Percentiles rank a stretch among this genome's conserved stretches.
Conservation (phyloP, 2,797 vertebrate genomes). For the Gobio occitaniae region DNA sequence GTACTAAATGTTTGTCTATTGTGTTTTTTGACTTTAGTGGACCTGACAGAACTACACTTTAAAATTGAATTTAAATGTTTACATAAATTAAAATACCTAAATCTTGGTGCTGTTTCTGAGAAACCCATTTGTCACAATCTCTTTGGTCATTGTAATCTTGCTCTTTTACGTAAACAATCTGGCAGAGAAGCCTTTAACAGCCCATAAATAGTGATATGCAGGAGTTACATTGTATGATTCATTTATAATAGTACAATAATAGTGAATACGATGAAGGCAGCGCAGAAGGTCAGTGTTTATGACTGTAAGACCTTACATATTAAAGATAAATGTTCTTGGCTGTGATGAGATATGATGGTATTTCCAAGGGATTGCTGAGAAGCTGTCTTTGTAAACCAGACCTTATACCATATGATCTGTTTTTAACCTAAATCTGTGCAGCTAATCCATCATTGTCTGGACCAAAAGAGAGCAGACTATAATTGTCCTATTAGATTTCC, state of each 20-base stretch:
- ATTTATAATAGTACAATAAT: conserved; percentile 14
- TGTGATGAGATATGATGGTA: neutral
- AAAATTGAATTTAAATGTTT: neutral
- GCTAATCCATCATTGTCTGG: neutral
- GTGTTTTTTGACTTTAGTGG: too few relatives aligned
- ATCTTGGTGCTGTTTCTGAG: neutral
- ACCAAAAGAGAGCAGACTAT: neutral
- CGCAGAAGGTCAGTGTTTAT: conserved; percentile 15
- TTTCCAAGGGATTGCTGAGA: neutral
- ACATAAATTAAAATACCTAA: neutral
- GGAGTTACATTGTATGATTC: neutral
- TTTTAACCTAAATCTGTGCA: conserved; percentile 8
- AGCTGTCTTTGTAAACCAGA: neutral
- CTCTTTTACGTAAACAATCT: conserved; percentile 6
- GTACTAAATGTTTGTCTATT: too few relatives aligned
- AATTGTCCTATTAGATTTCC: neutral
- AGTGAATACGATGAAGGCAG: neutral
- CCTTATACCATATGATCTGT: neutral
- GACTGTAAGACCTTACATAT: neutral
- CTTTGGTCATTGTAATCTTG: neutral
- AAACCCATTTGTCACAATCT: neutral
- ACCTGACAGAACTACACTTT: neutral
- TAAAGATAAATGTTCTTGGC: conserved; percentile 20
- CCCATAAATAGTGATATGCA: conserved; percentile 9
- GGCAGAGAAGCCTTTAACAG: neutral